These are phyloP conservation scores for Clunio marinus DNA, from an alignment of 2,888 invertebrate species.

Conservation along the genomic window DNA sequence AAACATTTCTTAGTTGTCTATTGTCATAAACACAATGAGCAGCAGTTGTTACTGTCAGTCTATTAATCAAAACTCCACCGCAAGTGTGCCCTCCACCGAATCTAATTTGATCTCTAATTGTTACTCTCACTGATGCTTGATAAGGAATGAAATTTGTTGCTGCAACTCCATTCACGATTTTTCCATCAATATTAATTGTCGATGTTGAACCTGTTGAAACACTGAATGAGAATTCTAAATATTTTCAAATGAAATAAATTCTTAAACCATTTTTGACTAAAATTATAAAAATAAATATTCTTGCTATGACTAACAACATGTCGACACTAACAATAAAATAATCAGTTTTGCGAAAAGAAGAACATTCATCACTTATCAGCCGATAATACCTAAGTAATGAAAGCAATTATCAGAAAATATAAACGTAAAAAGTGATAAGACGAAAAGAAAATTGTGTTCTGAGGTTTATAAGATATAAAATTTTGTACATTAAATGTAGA, in stretches of 20 bases:
- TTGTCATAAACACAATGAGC: slow-evolving; percentile 40
- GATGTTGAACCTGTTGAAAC: not conserved
- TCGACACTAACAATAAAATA: not conserved
- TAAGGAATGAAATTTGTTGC: slow-evolving; percentile 21
- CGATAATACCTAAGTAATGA: not conserved
- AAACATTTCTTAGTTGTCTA: not conserved
- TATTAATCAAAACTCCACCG: slow-evolving; percentile 40
- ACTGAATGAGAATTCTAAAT: too few species aligned
- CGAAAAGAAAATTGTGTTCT: not conserved
- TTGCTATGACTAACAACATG: not conserved
- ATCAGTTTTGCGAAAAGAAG: not conserved
- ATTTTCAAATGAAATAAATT: too few species aligned
- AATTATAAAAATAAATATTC: not conserved
- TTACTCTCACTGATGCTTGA: slow-evolving; percentile 24
- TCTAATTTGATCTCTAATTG: slow-evolving; percentile 27
- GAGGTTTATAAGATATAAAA: too few species aligned
- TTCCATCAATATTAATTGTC: slow-evolving; percentile 2
- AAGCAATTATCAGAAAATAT: not conserved
- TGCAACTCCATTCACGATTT: slow-evolving; percentile 19
- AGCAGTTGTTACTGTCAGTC: slow-evolving; percentile 40
- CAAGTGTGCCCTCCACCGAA: slow-evolving; percentile 41
- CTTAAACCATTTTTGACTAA: not conserved
- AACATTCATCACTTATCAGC: not conserved
- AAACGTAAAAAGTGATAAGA: not conserved
- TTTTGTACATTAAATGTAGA: too few species aligned